Base-by-base conservation (phyloP, 1,140 invertebrate species). In the Caenorhabditis briggsae region DNA sequence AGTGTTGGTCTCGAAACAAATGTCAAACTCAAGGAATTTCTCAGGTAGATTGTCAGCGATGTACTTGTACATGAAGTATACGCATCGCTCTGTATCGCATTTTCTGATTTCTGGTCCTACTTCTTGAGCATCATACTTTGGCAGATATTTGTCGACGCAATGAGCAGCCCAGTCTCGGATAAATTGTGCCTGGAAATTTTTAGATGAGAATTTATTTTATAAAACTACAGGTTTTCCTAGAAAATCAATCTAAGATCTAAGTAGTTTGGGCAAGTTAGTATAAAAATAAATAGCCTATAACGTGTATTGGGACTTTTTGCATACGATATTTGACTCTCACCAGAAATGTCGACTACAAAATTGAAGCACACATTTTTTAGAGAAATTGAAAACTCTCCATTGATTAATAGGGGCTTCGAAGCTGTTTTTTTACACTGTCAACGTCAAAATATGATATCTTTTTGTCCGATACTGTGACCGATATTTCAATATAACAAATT, bases 41-140 rank as follows among this genome's bases (percentile, higher is more conserved):
- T 78, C 70, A 8, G 70, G 70, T 1, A 46, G n/a, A 41, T 78
- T 78, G 46, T 78, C 70, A 50, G 70, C 70, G 12, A 78, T 53
- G 20, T 78, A 78, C 70, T 78, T 78, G 70, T 78, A 78, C 70
- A 78, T 78, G 70, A 78, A 78, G 46, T 78, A 78, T 20, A 78
- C 70, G 53, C 70, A 78, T 9, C 70, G 43, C 14, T 78, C 70
- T 1, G 70, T 78, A 11, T 78, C 70, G 14, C 70, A 78, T 23
- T 78, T 78, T 12, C 70, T 14, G n/a, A 78, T 78, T 78, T 78
- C 70, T 50, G 46, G 46, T n/a, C 70, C 70, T 18, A 78, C 50
- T 50, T 78, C 70, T 53, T 50, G 46, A 12, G 70, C 70, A 78
- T 78, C 70, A 53, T 78, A 78, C 5, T 23, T 78, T 78, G 70